Conservation (phyloP, 1,140 invertebrate genomes). For the Diplogasteroides magnus region DNA sequence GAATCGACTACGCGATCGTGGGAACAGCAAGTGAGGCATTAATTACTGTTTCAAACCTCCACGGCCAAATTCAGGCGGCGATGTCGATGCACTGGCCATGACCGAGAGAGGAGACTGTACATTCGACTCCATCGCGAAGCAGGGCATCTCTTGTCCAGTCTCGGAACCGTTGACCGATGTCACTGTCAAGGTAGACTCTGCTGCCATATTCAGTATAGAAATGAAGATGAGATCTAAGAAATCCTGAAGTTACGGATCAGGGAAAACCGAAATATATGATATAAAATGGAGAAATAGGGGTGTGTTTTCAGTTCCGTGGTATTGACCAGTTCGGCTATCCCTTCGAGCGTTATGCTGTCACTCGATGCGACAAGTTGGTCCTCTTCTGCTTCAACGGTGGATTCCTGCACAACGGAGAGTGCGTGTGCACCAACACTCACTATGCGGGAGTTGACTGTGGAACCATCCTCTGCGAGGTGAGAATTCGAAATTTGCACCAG, state of each 20-base stretch:
- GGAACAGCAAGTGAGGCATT: background rate
- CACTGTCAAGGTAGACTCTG: background rate
- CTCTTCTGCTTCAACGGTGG: background rate
- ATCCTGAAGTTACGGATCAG: too few relatives aligned
- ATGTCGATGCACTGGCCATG: background rate
- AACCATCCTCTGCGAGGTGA: background rate
- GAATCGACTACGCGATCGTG: background rate
- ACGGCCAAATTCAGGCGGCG: background rate
- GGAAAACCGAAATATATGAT: too few relatives aligned
- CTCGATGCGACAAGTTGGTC: background rate
- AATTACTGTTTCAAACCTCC: background rate
- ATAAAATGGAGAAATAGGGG: too few relatives aligned
- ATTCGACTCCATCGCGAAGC: background rate
- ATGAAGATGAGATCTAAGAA: background rate
- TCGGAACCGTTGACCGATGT: background rate
- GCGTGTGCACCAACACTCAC: background rate
- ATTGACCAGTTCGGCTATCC: background rate
- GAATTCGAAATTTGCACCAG: background rate
- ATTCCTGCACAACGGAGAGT: background rate
- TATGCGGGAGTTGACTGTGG: background rate
- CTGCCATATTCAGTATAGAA: background rate
- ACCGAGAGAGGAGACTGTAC: background rate
- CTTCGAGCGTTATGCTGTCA: background rate
- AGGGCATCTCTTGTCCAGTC: background rate
- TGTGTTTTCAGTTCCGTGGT: background rate